Evolutionary conservation across 2,888 invertebrate species (phyloP), one percentile per base, ranked within the genome.

Genomic region (Platycnemis pennipes): DNA sequence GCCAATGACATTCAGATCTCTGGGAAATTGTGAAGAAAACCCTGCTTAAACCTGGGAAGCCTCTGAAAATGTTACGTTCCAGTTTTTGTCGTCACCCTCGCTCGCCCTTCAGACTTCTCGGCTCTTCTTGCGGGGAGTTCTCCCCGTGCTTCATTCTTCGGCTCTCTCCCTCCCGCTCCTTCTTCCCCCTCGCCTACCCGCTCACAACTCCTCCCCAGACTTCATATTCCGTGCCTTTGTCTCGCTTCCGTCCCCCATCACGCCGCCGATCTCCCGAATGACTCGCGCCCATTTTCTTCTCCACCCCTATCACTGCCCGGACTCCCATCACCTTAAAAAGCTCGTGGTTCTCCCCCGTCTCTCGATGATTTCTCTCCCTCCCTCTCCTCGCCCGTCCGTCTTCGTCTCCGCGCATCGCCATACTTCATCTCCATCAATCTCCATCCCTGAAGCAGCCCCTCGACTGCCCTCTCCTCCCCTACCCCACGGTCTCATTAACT

Each of bases 101-200:
- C 86, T n/a, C 42, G 16, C 86, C 31, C 31, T 85, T 53, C 91
- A 53, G 95, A 22, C 44, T 26, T 86, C 44, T 46, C n/a, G 7
- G 37, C 22, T 95, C 31, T 19, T 31, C 49, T 45, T 42, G 31
- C 46, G 45, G 94, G 37, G 63, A 37, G 63, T 94, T 37, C 94
- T 77, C 31, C 86, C 56, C 37, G 26, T 88, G 77, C 49, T 44
- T 88, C 37, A 31, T 63, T 22, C 63, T 56, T 56, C 4, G 37
- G 46, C 31, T 26, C 56, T 45, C 63, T 37, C 56, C 56, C 91
- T 26, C 94, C 89, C 94, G 94, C 89, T 94, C 94, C 94, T 94
- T 94, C 22, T 87, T 46, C 94, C 46, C 56, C 94, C 94, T 94
- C 89, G 94, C 88, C 94, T 94, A 94, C 94, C 95, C 95, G 95